phyloP scores from a whole-genome alignment of 2,113 vertebrate genomes.

The Marmota flaviventris region DNA sequence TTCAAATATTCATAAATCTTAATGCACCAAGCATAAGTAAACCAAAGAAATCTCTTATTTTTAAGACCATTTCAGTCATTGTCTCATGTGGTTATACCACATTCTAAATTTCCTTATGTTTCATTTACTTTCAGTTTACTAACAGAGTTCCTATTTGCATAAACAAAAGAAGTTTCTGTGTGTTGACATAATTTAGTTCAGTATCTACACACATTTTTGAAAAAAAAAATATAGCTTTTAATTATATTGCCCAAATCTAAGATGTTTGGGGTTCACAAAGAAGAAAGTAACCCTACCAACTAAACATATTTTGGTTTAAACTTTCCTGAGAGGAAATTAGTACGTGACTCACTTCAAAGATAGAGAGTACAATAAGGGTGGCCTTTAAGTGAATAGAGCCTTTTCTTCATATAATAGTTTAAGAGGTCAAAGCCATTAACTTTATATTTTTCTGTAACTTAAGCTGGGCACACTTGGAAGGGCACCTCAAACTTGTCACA shows the following conservation, averaged over 20 bases:
- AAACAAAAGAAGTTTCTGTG: background rate
- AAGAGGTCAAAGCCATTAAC: conserved; percentile 78
- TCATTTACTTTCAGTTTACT: background rate
- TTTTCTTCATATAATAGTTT: conserved; percentile 67
- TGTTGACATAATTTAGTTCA: background rate
- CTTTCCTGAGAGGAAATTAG: conserved; percentile 78
- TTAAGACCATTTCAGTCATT: background rate
- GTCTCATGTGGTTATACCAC: background rate
- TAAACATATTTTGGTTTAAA: conserved; percentile 63
- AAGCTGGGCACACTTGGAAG: conserved; percentile 61
- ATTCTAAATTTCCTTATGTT: background rate
- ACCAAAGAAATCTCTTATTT: background rate
- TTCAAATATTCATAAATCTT: conserved; percentile 9
- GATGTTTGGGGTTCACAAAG: conserved; percentile 12
- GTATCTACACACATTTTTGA: background rate
- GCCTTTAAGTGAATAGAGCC: conserved; percentile 25
- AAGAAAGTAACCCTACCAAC: conserved; percentile 43
- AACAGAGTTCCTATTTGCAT: background rate
- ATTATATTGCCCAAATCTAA: background rate
- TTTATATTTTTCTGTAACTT: conserved; percentile 69
- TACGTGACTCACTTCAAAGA: conserved; percentile 80
- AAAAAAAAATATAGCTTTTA: conserved; percentile 19
- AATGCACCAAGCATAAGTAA: background rate
- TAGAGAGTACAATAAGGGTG: conserved; percentile 61
- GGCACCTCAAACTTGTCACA: conserved; percentile 37